Evolutionary conservation across 2,797 vertebrate genomes (phyloP).

Genomic region (Margarornis squamiger): DNA sequence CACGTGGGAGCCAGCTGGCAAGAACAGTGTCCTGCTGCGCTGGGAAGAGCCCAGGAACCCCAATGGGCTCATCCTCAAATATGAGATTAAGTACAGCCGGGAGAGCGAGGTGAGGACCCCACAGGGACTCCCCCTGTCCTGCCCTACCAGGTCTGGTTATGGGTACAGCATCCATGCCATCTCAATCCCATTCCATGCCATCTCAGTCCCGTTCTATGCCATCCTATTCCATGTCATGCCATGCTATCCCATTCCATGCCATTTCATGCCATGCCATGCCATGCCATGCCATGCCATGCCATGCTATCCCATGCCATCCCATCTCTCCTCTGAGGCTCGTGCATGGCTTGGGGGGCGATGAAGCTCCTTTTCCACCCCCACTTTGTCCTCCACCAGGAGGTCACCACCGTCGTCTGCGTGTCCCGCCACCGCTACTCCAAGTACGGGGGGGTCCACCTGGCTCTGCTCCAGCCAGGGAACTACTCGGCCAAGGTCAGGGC

Average conservation of each 20-base stretch:
- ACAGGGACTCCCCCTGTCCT: rapidly evolving
- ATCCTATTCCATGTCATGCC: neutral
- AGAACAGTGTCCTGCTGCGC: slow-evolving; percentile 73
- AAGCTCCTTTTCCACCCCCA: neutral
- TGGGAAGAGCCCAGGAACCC: slow-evolving; percentile 80
- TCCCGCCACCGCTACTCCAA: slow-evolving; percentile 78
- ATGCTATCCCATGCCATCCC: neutral
- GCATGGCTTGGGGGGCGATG: rapidly evolving
- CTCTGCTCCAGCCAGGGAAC: slow-evolving; percentile 78
- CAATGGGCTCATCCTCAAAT: slow-evolving; percentile 82
- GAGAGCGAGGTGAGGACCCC: slow-evolving; percentile 72
- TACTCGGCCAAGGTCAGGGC: slow-evolving; percentile 80
- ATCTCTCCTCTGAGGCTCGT: neutral
- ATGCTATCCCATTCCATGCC: neutral
- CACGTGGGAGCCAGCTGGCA: slow-evolving; percentile 70
- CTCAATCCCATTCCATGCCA: neutral
- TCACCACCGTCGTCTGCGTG: slow-evolving; percentile 76
- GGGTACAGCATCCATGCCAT: neutral
- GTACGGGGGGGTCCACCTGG: slow-evolving; percentile 72
- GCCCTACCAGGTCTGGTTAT: neutral
- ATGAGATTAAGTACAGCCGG: slow-evolving; percentile 80
- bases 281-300: no score
- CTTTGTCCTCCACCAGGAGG: slow-evolving; percentile 53
- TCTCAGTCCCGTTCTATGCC: neutral
- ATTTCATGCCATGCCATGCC: neutral